Evolutionary conservation across 2,888 invertebrate species (phyloP).

Genomic region (Pachymerium ferrugineum): DNA sequence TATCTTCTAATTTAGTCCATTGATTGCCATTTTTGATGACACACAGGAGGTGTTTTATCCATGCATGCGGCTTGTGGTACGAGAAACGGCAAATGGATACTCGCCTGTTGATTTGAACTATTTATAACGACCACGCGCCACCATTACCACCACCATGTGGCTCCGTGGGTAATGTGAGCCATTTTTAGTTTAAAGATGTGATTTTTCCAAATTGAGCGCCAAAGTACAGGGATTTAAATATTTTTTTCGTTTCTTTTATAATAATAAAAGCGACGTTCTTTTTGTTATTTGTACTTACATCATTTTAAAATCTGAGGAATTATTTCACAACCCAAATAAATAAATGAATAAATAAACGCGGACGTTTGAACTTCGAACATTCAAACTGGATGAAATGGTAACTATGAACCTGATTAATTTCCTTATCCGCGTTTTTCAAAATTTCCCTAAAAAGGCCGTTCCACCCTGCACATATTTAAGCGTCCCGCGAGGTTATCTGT

Average conservation of each 20-base stretch:
- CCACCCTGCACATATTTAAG: background rate
- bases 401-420: background rate
- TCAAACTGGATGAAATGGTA: background rate
- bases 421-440: background rate
- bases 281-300: too few relatives aligned
- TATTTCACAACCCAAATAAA: too few relatives aligned
- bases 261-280: too few relatives aligned
- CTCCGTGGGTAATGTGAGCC: slow-evolving; percentile 16
- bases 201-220: background rate
- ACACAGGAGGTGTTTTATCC: background rate
- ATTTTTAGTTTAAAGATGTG: slow-evolving; percentile 18
- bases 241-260: too few relatives aligned
- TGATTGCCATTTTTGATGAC: background rate
- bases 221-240: background rate
- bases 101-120: slow-evolving; percentile 22
- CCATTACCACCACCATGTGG: slow-evolving; percentile 15
- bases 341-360: too few relatives aligned
- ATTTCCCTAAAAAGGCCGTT: background rate
- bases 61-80: slow-evolving; percentile 6
- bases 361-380: too few relatives aligned
- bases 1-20: background rate
- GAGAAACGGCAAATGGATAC: background rate
- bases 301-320: too few relatives aligned
- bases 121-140: slow-evolving; percentile 5
- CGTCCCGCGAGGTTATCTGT: background rate